These are phyloP conservation scores for Campoletis raptor DNA, from an alignment of 2,888 invertebrate species.

Conservation along the genomic window DNA sequence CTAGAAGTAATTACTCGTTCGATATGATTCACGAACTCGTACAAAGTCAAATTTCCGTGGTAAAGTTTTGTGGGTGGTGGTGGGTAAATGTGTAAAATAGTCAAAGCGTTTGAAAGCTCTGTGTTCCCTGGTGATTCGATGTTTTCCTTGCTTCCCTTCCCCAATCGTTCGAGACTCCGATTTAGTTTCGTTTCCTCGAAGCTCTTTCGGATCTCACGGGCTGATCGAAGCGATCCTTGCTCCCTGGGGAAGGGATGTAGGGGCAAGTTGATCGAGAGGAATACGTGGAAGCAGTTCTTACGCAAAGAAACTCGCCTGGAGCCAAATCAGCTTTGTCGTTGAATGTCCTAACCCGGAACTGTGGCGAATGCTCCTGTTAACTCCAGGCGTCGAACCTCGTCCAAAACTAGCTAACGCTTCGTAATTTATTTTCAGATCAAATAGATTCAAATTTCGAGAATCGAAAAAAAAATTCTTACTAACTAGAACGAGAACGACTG, in stretches of 20 bases:
- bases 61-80: not conserved
- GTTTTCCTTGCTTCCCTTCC: conserved; percentile 10
- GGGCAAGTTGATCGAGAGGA: not conserved
- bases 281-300: conserved; percentile 1
- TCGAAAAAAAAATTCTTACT: not conserved
- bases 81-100: not conserved
- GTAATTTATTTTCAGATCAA: not conserved
- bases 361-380: not conserved
- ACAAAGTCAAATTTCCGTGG: not conserved
- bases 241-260: conserved; percentile 11
- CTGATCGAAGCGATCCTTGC: conserved; percentile 43
- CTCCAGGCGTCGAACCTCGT: not conserved
- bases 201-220: conserved; percentile 24
- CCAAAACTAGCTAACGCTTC: conserved; percentile 1
- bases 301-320: conserved; percentile 26
- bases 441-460: not conserved
- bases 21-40: not conserved
- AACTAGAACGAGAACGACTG: not conserved
- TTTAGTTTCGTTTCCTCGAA: conserved; percentile 27
- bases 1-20: not conserved
- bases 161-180: conserved; percentile 8
- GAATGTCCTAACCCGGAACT: conserved; percentile 44
- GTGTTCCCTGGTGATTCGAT: not conserved
- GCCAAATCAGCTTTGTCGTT: conserved; percentile 11
- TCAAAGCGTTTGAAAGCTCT: conserved; percentile 2